phyloP scores from a whole-genome alignment of 2,113 vertebrate genomes.

The Spilogale gracilis region DNA sequence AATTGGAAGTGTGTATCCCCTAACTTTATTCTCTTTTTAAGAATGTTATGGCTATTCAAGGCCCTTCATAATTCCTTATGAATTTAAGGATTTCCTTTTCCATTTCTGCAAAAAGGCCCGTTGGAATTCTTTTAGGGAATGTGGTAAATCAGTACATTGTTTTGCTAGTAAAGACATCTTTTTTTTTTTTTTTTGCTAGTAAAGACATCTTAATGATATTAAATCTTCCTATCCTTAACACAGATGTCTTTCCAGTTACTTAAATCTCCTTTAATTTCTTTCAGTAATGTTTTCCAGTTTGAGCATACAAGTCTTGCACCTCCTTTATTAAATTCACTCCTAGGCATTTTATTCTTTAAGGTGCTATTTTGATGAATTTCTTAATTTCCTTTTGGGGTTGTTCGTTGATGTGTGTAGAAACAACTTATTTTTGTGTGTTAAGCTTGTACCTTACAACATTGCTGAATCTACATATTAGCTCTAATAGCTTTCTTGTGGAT shows the following conservation, averaged over 20 bases:
- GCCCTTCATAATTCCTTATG: neutral
- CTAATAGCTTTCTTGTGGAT: neutral
- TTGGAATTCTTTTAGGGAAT: neutral
- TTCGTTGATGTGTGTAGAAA: neutral
- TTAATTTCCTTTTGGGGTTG: neutral
- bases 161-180: neutral
- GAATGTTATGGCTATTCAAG: neutral
- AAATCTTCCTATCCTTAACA: neutral
- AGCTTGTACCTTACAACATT: neutral
- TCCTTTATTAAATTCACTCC: neutral
- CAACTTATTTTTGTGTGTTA: neutral
- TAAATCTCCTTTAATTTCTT: slow-evolving; percentile 20
- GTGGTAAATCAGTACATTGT: neutral
- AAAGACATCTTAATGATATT: neutral
- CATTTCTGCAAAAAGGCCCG: neutral
- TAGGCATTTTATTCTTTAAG: slow-evolving; percentile 26
- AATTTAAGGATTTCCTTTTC: neutral
- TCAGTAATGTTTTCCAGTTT: neutral
- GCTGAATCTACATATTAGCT: neutral
- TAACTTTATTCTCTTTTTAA: slow-evolving; percentile 32
- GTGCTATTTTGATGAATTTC: neutral
- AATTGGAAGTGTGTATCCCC: neutral
- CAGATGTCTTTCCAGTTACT: neutral
- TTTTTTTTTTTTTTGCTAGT: neutral
- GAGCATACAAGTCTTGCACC: neutral